Evolutionary conservation across 2,797 vertebrate species (phyloP).

Genomic region (Amazona finschi): DNA sequence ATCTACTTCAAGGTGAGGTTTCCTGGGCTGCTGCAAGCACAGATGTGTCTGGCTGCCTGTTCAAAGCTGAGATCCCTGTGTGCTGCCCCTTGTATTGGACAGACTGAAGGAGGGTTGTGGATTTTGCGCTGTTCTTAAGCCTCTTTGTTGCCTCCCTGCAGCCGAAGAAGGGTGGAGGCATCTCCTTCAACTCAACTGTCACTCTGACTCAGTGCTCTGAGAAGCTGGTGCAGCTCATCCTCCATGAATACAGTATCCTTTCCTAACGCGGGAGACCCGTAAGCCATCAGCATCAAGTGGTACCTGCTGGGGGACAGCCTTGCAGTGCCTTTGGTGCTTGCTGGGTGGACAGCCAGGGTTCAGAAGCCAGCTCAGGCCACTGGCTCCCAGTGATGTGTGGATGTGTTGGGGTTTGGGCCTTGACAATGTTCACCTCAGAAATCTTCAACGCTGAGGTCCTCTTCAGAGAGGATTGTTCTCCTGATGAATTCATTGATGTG

Average conservation of each 20-base stretch:
- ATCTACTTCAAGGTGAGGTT: constrained; percentile 96
- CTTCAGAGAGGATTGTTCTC: constrained; percentile 93
- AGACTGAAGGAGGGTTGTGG: not conserved
- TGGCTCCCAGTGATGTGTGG: fast-evolving
- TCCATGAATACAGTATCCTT: constrained; percentile 99
- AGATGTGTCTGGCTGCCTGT: not conserved
- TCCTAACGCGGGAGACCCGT: not conserved
- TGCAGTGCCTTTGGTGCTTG: not conserved
- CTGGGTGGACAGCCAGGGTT: not conserved
- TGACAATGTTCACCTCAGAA: constrained; percentile 80
- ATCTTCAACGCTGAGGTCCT: constrained; percentile 98
- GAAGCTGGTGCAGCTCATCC: constrained; percentile 96
- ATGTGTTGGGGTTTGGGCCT: constrained; percentile 26
- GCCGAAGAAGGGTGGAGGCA: constrained; percentile 97
- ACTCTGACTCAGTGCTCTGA: constrained; percentile 95
- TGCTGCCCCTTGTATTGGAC: fast-evolving
- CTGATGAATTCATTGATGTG: constrained; percentile 97
- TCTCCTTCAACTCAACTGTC: constrained; percentile 97
- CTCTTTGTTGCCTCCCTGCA: constrained; percentile 51
- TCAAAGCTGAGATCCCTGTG: not conserved
- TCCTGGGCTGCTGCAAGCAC: not conserved
- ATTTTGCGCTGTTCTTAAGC: not conserved
- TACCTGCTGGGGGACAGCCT: not conserved
- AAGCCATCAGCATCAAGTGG: not conserved
- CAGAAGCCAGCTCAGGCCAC: fast-evolving